A percentile compares a stretch with the other conserved stretches of the same genome.
phyloP scores from a whole-genome alignment of 2,797 vertebrate species.

The Cirrhinus molitorella region DNA sequence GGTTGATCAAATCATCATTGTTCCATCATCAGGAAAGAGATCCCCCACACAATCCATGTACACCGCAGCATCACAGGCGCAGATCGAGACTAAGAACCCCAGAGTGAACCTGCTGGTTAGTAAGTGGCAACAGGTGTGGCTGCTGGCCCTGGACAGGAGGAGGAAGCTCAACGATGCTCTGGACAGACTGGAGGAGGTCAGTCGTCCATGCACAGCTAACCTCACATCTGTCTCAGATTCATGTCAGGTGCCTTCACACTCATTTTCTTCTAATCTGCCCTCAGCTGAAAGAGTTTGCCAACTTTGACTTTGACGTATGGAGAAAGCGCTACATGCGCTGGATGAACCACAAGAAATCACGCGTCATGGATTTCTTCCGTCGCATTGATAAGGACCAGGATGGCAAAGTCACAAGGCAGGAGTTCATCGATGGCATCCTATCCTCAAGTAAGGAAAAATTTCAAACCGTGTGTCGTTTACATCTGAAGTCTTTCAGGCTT shows the following conservation, averaged over 20 bases:
- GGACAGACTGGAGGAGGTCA: constrained; percentile 96
- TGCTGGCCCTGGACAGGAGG: constrained; percentile 92
- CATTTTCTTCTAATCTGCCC: constrained; percentile 31
- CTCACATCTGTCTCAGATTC: neutral
- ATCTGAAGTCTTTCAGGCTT: neutral
- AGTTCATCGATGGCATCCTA: constrained; percentile 98
- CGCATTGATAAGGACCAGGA: constrained; percentile 99
- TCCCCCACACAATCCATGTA: constrained; percentile 91
- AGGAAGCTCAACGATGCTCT: constrained; percentile 96
- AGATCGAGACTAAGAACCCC: constrained; percentile 96
- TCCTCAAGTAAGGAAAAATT: constrained; percentile 91
- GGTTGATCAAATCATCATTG: constrained; percentile 13
- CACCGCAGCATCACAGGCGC: constrained; percentile 85
- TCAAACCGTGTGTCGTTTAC: neutral
- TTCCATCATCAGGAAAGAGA: constrained; percentile 87
- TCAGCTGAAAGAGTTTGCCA: constrained; percentile 96
- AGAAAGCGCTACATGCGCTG: constrained; percentile 99
- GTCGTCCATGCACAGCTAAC: neutral
- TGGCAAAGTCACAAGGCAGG: constrained; percentile 97
- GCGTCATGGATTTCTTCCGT: constrained; percentile 99
- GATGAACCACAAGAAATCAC: constrained; percentile 99
- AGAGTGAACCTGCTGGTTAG: constrained; percentile 94
- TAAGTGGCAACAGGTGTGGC: constrained; percentile 99
- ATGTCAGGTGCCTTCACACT: neutral
- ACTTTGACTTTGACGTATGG: constrained; percentile 99